Base-by-base conservation (phyloP, 2,797 vertebrate species). In the Poeciliopsis paucimaculata region DNA sequence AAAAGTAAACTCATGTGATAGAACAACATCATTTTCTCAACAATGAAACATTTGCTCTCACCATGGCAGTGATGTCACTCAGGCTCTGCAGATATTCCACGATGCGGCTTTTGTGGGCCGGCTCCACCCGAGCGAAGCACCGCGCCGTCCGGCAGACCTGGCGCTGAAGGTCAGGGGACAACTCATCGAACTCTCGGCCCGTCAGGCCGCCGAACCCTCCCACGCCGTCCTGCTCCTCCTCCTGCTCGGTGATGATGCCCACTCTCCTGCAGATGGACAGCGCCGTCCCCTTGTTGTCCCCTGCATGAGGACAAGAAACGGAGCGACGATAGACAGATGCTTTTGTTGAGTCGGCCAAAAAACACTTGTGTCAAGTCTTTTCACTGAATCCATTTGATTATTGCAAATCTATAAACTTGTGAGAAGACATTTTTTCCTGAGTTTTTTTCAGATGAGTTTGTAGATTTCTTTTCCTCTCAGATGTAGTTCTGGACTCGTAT, bases 71-170 rank as follows among this genome's bases (percentile, higher is more conserved):
- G 80, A 96, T 95, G 82, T 96, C 96, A 11, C 75, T 93, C 57
- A 96, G 93, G 79, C 95, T 96, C 87, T 96, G 96, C 57, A 96
- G 93, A 87, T 96, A 96, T 89, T 96, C 96, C 82, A 96, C 95
- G 1, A 96, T 96, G 55, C 95, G 95, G 70, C 96, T 96, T 86
- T 96, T 96, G 91, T 96, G 96, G 0, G 96, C 92, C 0, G 96
- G 96, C 46, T 96, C 96, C 31, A 96, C 96, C 0, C 96, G 91
- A 60, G 96, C 96, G 0, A 96, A 96, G 89, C 96, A 96, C 0
- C 94, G 91, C 0, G 12, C 86, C 0, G 92, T 94, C 73, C 83
- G 89, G 73, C 95, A 96, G 57, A 95, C 96, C 87, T 96, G 92
- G 0, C 96, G 93, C 91, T 96, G 96, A 41, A 95, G 83, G 79